phyloP scores from a whole-genome alignment of 2,888 invertebrate species.

The Aethes cnicana region DNA sequence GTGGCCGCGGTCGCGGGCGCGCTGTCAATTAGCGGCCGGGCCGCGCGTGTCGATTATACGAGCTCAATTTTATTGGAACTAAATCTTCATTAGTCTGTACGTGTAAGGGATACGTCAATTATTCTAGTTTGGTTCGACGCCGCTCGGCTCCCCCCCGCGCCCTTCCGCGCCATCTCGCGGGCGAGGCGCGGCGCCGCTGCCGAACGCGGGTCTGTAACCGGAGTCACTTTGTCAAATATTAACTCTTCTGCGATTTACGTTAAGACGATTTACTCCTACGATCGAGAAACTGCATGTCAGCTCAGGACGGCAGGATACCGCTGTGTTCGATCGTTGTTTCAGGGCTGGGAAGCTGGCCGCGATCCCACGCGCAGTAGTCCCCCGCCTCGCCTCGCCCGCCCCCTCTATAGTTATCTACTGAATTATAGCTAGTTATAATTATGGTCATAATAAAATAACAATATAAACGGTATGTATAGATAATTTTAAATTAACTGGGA shows the following conservation, averaged over 20 bases:
- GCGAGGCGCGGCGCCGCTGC: constrained; percentile 21
- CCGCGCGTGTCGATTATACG: constrained; percentile 71
- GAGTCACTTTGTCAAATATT: no score
- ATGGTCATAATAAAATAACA: constrained; percentile 61
- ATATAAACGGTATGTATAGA: constrained; percentile 70
- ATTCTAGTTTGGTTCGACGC: constrained; percentile 46
- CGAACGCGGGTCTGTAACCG: no score
- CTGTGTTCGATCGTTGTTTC: no score
- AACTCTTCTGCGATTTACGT: no score
- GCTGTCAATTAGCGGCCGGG: constrained; percentile 29
- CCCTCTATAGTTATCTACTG: constrained; percentile 53
- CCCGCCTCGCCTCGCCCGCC: constrained; percentile 32
- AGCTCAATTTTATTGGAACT: constrained; percentile 76
- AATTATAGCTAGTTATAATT: constrained; percentile 72
- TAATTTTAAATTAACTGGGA: constrained; percentile 71
- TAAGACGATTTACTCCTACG: no score
- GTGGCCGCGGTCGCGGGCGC: no score
- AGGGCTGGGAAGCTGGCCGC: constrained; percentile 44
- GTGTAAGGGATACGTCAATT: constrained; percentile 78
- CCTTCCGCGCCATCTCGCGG: not conserved
- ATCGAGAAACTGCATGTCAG: no score
- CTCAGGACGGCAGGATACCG: no score
- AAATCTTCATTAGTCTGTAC: constrained; percentile 69
- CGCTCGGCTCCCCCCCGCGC: not conserved
- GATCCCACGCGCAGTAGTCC: constrained; percentile 44